These are phyloP conservation scores for Oscheius sp. DNA, from an alignment of 2,888 invertebrate species.

Conservation along the genomic window DNA sequence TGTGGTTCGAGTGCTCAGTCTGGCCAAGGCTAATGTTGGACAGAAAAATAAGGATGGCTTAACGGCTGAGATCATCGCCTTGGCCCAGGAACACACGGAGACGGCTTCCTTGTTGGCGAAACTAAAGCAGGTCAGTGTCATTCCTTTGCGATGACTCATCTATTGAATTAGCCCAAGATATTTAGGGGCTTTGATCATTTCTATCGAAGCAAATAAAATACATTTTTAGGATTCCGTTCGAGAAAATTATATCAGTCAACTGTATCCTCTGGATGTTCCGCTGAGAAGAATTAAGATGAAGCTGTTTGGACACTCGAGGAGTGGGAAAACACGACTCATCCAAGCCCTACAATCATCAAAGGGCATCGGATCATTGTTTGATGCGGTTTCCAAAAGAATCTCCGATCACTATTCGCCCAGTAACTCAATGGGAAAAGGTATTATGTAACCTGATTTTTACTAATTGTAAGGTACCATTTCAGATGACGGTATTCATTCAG, in stretches of 20 bases:
- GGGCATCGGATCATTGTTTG: constrained; percentile 62
- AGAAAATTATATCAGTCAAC: constrained; percentile 79
- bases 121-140: constrained; percentile 78
- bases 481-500: constrained; percentile 69
- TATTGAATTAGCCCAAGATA: neutral
- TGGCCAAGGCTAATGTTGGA: constrained; percentile 80
- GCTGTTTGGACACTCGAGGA: constrained; percentile 81
- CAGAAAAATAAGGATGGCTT: constrained; percentile 78
- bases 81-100: constrained; percentile 82
- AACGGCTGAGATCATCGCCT: constrained; percentile 83
- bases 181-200: neutral
- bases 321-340: constrained; percentile 58
- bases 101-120: constrained; percentile 81
- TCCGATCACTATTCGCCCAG: constrained; percentile 64
- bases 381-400: constrained; percentile 69
- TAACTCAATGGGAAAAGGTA: constrained; percentile 44
- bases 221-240: constrained; percentile 70
- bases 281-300: constrained; percentile 80
- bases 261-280: constrained; percentile 74
- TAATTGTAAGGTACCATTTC: constrained; percentile 1
- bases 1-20: constrained; percentile 81
- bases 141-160: neutral
- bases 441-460: neutral
- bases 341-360: constrained; percentile 51
- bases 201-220: neutral